These are phyloP conservation scores for Bombus confusus DNA, from an alignment of 1,140 invertebrate species.

Conservation along the genomic window DNA sequence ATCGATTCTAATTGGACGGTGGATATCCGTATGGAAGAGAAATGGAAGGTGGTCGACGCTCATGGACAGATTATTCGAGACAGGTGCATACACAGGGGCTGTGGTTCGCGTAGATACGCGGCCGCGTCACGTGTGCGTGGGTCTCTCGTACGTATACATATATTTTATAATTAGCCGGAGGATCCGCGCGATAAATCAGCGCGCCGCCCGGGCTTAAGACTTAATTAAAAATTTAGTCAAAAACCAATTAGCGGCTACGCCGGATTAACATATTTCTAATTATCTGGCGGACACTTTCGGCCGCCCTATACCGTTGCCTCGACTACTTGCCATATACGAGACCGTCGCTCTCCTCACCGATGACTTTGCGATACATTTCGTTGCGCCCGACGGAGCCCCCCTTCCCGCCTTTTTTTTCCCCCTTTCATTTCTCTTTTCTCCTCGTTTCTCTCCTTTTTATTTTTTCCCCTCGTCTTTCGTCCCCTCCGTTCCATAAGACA, in stretches of 20 bases:
- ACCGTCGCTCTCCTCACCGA: constrained; percentile 38
- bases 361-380: constrained; percentile 63
- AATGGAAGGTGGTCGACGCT: constrained; percentile 14
- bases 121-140: constrained; percentile 43
- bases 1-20: background rate
- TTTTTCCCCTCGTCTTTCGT: background rate
- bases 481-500: background rate
- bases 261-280: constrained; percentile 80
- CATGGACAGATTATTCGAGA: constrained; percentile 56
- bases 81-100: constrained; percentile 44
- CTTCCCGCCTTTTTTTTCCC: too few species aligned
- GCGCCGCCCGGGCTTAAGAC: constrained; percentile 76
- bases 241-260: constrained; percentile 77
- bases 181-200: constrained; percentile 75
- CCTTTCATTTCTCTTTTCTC: background rate
- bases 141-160: constrained; percentile 42
- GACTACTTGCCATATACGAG: constrained; percentile 58
- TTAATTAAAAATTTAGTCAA: constrained; percentile 81
- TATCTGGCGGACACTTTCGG: constrained; percentile 75
- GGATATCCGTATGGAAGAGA: background rate
- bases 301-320: constrained; percentile 62
- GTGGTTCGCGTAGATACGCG: background rate
- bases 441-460: background rate
- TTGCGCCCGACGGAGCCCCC: background rate
- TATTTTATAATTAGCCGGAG: constrained; percentile 76